phyloP scores from a whole-genome alignment of 2,888 invertebrate genomes.

The Pyrgus malvae region DNA sequence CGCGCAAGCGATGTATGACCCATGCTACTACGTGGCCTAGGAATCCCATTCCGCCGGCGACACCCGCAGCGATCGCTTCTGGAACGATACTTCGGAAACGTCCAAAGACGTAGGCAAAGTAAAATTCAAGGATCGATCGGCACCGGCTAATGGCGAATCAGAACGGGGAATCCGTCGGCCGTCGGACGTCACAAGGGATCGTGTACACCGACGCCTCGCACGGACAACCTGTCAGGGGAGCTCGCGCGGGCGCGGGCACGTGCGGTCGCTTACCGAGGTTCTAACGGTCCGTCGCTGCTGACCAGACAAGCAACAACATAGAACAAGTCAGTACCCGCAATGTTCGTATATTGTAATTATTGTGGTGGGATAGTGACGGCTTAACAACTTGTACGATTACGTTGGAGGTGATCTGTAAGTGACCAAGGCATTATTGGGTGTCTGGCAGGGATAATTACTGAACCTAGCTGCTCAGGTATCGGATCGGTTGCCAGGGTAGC shows the following conservation, averaged over 20 bases:
- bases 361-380: conserved; percentile 47
- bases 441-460: conserved; percentile 8
- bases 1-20: conserved; percentile 81
- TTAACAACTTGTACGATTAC: conserved; percentile 29
- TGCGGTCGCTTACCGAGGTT: conserved; percentile 76
- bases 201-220: conserved; percentile 66
- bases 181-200: conserved; percentile 78
- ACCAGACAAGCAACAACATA: conserved; percentile 79
- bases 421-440: conserved; percentile 17
- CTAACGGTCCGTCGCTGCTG: conserved; percentile 81
- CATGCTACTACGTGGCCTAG: conserved; percentile 76
- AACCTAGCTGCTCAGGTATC: conserved; percentile 14
- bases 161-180: conserved; percentile 55
- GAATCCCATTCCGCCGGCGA: conserved; percentile 42
- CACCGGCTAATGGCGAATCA: conserved; percentile 17
- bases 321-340: conserved; percentile 78
- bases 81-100: conserved; percentile 28
- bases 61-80: conserved; percentile 33
- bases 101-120: conserved; percentile 28
- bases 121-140: conserved; percentile 28
- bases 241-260: conserved; percentile 63
- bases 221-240: conserved; percentile 56
- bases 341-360: conserved; percentile 58
- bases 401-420: conserved; percentile 21
- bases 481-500: conserved; percentile 16